Percentiles rank a stretch among this genome's conserved stretches.
phyloP scores from a whole-genome alignment of 30 jellyfish, hydroid and myxozoan species.

The Chrysaora quinquecirrha region DNA sequence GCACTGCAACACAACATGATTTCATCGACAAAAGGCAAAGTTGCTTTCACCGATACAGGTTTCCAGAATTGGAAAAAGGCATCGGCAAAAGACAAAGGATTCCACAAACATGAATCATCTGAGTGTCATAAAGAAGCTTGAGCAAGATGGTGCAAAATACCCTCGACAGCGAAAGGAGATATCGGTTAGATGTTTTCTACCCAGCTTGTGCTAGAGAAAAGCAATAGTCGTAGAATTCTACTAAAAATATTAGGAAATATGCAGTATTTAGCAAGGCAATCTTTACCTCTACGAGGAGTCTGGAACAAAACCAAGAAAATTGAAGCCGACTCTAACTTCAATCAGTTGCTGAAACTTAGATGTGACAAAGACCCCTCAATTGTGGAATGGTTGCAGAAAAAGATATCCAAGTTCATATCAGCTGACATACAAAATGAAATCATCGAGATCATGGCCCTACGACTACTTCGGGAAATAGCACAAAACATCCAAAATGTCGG shows the following conservation, averaged over 20 bases:
- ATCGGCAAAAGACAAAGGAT: neutral
- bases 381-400: constrained; percentile 73
- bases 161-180: constrained; percentile 68
- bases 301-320: constrained; percentile 48
- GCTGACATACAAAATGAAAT: constrained; percentile 63
- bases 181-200: constrained; percentile 52
- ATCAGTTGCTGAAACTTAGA: constrained; percentile 65
- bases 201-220: constrained; percentile 46
- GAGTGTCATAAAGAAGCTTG: constrained; percentile 14
- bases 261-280: constrained; percentile 54
- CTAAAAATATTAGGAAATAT: constrained; percentile 44
- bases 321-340: constrained; percentile 61
- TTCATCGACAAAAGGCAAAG: constrained; percentile 34
- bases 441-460: constrained; percentile 69
- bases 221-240: constrained; percentile 34
- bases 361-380: constrained; percentile 72
- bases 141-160: constrained; percentile 62
- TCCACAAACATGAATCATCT: neutral
- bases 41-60: neutral
- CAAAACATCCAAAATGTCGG: constrained; percentile 39
- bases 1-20: constrained; percentile 66
- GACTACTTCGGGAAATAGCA: constrained; percentile 30
- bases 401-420: constrained; percentile 37
- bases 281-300: constrained; percentile 47
- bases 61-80: neutral